Conservation (phyloP, 2,888 invertebrate genomes). For the Platycheirus albimanus region DNA sequence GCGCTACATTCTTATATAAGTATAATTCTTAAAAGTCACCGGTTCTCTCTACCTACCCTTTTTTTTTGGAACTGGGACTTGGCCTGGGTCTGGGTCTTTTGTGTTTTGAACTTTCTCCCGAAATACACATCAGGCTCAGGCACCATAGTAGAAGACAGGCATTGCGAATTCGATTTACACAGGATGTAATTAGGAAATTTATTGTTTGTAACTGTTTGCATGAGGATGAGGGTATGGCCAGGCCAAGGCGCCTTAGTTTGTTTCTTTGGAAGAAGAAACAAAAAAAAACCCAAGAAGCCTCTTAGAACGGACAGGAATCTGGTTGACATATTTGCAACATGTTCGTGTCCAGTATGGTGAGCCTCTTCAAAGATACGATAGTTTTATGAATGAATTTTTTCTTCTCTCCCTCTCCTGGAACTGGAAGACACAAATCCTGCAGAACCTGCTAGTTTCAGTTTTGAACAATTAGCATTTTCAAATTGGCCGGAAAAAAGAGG, state of each 20-base stretch:
- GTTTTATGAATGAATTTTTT: constrained; percentile 55
- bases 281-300: constrained; percentile 22
- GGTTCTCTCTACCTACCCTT: constrained; percentile 34
- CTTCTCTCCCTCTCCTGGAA: no score
- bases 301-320: constrained; percentile 47
- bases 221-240: constrained; percentile 32
- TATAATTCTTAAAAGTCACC: background rate
- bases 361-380: background rate
- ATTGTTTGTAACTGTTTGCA: constrained; percentile 53
- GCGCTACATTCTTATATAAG: constrained; percentile 44
- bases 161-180: constrained; percentile 68
- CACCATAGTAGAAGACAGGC: constrained; percentile 16
- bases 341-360: constrained; percentile 1
- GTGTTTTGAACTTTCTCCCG: constrained; percentile 41
- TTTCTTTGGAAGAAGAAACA: background rate
- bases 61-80: no score
- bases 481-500: constrained; percentile 45
- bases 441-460: constrained; percentile 47
- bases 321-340: constrained; percentile 66
- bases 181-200: constrained; percentile 71
- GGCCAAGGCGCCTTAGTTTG: constrained; percentile 49
- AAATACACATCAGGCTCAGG: background rate
- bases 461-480: constrained; percentile 45
- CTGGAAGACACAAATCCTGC: constrained; percentile 19
- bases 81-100: no score